phyloP scores from a whole-genome alignment of 2,888 invertebrate species.

The Notodonta dromedarius region DNA sequence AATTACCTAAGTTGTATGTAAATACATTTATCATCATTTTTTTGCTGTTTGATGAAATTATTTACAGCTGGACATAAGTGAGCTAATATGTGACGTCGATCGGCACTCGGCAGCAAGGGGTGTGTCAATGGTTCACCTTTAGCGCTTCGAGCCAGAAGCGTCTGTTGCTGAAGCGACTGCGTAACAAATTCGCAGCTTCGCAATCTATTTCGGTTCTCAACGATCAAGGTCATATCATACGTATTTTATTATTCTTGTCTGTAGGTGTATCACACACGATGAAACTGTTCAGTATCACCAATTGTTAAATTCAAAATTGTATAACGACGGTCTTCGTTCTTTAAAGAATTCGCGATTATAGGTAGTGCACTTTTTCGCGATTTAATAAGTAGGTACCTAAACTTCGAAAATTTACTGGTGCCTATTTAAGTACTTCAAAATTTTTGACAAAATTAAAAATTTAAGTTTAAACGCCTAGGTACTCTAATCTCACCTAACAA shows the following conservation, averaged over 20 bases:
- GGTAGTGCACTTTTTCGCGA: no score
- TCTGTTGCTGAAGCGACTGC: constrained; percentile 14
- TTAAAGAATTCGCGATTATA: no score
- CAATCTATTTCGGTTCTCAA: constrained; percentile 44
- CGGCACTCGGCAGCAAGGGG: not conserved
- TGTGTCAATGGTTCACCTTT: not conserved
- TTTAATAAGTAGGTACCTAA: no score
- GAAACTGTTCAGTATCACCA: not conserved
- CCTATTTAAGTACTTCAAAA: no score
- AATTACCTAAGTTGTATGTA: no score
- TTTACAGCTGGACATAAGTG: not conserved
- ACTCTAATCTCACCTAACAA: not conserved
- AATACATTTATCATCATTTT: no score
- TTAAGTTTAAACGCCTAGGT: no score
- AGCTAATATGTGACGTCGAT: not conserved
- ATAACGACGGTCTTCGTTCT: no score
- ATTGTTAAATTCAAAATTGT: no score
- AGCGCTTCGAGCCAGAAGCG: not conserved
- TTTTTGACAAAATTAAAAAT: no score
- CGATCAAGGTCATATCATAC: constrained; percentile 38
- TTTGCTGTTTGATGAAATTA: no score
- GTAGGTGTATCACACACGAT: constrained; percentile 8
- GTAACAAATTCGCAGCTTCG: constrained; percentile 18
- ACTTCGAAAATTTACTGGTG: no score
- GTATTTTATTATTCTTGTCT: constrained; percentile 20